Base-by-base conservation (phyloP, 2,797 vertebrate species). In the Chaetodon trifasciatus region DNA sequence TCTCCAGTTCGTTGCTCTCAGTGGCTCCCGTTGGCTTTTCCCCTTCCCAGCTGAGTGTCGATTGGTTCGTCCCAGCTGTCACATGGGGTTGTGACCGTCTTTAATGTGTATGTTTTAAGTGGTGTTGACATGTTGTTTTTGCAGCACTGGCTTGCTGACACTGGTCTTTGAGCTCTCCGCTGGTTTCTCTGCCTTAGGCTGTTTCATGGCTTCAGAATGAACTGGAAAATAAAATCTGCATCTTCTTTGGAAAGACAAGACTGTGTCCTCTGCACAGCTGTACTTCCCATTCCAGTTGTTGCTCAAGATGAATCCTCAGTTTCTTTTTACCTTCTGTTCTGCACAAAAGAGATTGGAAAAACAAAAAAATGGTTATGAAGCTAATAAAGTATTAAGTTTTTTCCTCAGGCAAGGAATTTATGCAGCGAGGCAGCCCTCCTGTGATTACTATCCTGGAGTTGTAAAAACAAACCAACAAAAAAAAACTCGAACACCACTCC, bases 41-140 rank as follows among this genome's bases (percentile, higher is more conserved):
- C 28, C 6, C 3, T 50, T 23, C 44, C 58, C 55, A 3, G 67
- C 81, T 42, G 4, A 16, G 32, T 72, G 66, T 76, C 78, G 83
- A 87, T 83, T 89, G 86, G 88, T 77, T 46, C 1, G 50, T 62
- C 55, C 0, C 47, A 57, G 88, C 70, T 70, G 82, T 82, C 85
- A 39, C 81, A 66, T 49, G 70, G 49, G 32, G 13, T 74, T 46
- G 78, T 83, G 78, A 32, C 68, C 23, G 44, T 78, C 67, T 83
- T 73, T 72, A 82, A 79, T 81, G 75, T 88, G 83, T 70, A 37
- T 77, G 71, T 91, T 89, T 94, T 91, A 93, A 92, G 75, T 60
- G 44, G 92, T 89, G 94, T 92, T 90, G 94, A 95, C 91, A 66
- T 89, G 90, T 84, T 86, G 88, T 86, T 89, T 91, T 92, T 91